Evolutionary conservation across 2,797 vertebrate species (phyloP), one percentile per base, ranked within the genome.

Genomic region (Babyrousa celebensis): DNA sequence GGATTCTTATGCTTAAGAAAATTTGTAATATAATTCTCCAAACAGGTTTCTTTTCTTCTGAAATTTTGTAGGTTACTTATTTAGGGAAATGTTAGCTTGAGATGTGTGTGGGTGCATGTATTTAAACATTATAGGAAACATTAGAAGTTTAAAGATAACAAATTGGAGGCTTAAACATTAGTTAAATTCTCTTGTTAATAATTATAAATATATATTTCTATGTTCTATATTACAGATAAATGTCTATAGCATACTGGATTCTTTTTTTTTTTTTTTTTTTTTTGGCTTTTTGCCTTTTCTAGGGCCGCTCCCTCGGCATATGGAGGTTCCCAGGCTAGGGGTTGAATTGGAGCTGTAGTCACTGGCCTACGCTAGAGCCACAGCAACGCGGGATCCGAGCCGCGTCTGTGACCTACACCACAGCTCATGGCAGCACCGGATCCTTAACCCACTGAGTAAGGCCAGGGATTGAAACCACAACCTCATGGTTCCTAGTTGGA

Each of bases 1-100:
- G 78, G 48, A 85, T 52, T 84, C 12, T 96, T 87, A 93, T 0
- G 68, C 48, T 63, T 94, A 89, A 75, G 27, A 89, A 79, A 87
- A 25, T 23, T 89, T 96, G 1, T 43, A 68, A 56, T 94, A 62
- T 62, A 94, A 74, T 71, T 85, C 43, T 92, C 43, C 25, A 86
- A 65, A 58, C 8, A 86, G 2, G 85, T 94, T 96, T 77, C 9
- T 60, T 94, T 96, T 77, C 9, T 60, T 5, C 3, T 86, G 12
- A 79, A 90, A 72, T 27, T 79, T 85, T 67, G 0, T 18, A 83
- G 20, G 6, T 1, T 54, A 20, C 1, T 85, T 6, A 48, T 87
- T 89, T 63, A 29, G 67, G 10, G 15, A 97, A 91, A 68, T 77
- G 2, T 36, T 82, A 67, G 3, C 0, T 91, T 79, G 36, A 1